Percentiles rank a stretch among this genome's conserved stretches.
Conservation (phyloP, 2,797 vertebrate species). For the Chaetophractus vellerosus region DNA sequence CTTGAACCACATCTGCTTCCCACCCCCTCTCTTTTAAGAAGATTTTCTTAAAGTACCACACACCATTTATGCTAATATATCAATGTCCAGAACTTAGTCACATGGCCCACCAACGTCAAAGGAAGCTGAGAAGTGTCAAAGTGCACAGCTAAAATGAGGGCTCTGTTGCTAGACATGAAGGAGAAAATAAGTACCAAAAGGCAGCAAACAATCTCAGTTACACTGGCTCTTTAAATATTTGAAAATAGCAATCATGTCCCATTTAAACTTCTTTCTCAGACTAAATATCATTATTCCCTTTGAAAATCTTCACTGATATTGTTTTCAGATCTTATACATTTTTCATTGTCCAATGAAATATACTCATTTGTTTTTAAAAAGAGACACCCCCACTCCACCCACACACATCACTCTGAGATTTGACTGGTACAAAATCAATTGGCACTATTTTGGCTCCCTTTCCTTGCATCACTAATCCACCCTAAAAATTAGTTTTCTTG, state of each 20-base stretch:
- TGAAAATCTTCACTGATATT: neutral
- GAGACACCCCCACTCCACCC: too few relatives aligned
- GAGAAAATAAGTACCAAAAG: neutral
- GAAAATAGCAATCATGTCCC: neutral
- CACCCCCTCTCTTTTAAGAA: neutral
- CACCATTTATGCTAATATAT: neutral
- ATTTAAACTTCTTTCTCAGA: neutral
- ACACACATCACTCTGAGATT: neutral
- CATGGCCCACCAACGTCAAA: neutral
- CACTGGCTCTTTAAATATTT: neutral
- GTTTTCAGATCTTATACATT: neutral
- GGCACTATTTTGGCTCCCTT: neutral
- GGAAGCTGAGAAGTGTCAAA: neutral
- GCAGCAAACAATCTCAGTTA: neutral
- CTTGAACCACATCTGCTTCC: neutral
- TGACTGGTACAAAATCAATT: neutral
- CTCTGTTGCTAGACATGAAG: neutral
- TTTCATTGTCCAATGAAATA: neutral
- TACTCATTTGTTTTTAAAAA: neutral
- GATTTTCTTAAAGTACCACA: neutral
- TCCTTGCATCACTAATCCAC: conserved; percentile 1
- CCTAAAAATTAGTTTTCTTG: conserved; percentile 23
- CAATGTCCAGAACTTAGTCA: neutral
- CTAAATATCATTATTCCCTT: neutral
- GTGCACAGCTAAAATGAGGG: neutral